Percentiles rank a stretch among this genome's conserved stretches.
Evolutionary conservation across 2,888 invertebrate genomes (phyloP).

Genomic region (Encarsia formosa): DNA sequence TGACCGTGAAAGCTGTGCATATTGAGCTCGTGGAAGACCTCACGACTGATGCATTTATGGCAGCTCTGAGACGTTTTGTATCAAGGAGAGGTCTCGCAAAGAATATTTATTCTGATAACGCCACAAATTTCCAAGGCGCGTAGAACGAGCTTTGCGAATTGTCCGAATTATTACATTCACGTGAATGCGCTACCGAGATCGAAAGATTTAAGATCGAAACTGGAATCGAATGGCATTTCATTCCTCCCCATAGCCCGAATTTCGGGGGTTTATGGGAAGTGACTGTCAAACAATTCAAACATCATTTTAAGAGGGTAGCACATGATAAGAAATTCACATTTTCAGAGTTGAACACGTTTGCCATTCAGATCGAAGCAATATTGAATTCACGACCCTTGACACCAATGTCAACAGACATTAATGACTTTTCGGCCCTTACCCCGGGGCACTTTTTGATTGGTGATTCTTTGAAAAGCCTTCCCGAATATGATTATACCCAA

Average conservation of each 20-base stretch:
- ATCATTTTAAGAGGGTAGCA: slow-evolving; percentile 17
- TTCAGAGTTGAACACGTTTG: slow-evolving; percentile 3
- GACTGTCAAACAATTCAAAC: slow-evolving; percentile 18
- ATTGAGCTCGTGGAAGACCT: slow-evolving; percentile 20
- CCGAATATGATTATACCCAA: background rate
- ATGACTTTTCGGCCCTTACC: slow-evolving; percentile 12
- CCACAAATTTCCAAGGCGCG: background rate
- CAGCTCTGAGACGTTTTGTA: slow-evolving; percentile 12
- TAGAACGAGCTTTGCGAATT: background rate
- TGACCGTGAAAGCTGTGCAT: slow-evolving; percentile 22
- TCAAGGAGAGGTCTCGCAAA: slow-evolving; percentile 6
- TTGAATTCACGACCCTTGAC: slow-evolving; percentile 22
- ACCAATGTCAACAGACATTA: slow-evolving; percentile 17
- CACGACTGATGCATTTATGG: slow-evolving; percentile 19
- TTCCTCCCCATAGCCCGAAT: slow-evolving; percentile 6
- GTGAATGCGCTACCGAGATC: too few species aligned
- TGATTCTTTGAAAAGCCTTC: slow-evolving; percentile 11
- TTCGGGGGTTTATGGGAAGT: slow-evolving; percentile 19
- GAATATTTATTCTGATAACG: slow-evolving; percentile 12
- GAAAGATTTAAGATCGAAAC: background rate
- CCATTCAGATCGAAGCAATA: slow-evolving; percentile 22
- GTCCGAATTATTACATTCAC: slow-evolving; percentile 4
- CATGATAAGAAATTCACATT: background rate
- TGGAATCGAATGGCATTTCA: slow-evolving; percentile 11
- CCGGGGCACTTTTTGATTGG: slow-evolving; percentile 24